phyloP scores from a whole-genome alignment of 1,140 invertebrate species.

The Saccostrea glomerata region DNA sequence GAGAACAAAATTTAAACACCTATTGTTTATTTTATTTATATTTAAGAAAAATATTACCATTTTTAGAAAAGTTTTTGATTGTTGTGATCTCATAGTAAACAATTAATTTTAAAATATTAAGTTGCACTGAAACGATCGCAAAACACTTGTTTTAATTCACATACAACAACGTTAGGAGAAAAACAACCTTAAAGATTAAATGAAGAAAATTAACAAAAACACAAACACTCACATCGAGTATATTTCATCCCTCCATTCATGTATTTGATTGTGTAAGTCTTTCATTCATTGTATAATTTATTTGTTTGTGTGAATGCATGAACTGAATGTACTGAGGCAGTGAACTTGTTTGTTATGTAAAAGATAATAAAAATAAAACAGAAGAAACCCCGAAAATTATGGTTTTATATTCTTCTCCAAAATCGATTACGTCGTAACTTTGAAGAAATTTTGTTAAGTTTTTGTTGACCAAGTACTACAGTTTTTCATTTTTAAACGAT shows the following conservation, averaged over 20 bases:
- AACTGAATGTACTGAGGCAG: background rate
- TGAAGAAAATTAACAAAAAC: background rate
- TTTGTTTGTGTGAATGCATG: conserved; percentile 8
- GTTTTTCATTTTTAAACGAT: no score
- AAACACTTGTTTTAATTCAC: background rate
- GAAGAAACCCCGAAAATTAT: background rate
- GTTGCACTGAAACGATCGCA: background rate
- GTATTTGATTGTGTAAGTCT: conserved; percentile 22
- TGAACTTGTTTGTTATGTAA: background rate
- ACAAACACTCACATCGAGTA: background rate
- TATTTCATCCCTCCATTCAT: conserved; percentile 1
- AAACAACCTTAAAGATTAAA: background rate
- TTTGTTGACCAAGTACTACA: no score
- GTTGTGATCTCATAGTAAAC: background rate
- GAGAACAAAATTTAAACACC: background rate
- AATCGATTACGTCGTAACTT: no score
- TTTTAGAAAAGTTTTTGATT: background rate
- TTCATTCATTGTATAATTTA: conserved; percentile 30
- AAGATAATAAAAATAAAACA: background rate
- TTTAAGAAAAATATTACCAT: background rate
- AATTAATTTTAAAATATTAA: background rate
- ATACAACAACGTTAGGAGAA: no score
- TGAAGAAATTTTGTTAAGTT: no score
- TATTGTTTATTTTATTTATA: background rate
- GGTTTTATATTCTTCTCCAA: no score